Base-by-base conservation (phyloP, 2,888 invertebrate genomes). In the Meghimatium bilineatum region DNA sequence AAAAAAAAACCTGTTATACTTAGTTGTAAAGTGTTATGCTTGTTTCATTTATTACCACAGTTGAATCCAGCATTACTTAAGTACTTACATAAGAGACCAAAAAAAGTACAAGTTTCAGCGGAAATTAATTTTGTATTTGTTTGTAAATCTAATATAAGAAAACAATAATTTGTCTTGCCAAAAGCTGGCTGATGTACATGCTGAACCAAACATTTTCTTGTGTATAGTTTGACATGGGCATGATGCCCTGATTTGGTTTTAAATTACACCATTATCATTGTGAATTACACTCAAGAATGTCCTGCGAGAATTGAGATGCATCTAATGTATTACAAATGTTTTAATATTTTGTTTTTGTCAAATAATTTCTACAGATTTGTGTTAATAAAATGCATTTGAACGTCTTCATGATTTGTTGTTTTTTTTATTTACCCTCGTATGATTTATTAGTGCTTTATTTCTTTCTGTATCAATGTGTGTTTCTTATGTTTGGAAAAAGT, bases 331-430 rank as follows among this genome's bases (percentile, higher is more conserved):
- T n/a, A n/a, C 36, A 36, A 12, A 71, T 71, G 44, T 38, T 44
- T 44, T 36, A 44, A 26, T 26, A 34, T 8, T 69, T 29, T 63
- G 23, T 44, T 29, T 29, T 32, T 44, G 17, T 26, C 44, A 20
- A 71, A 75, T 52, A 29, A 75, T 52, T n/a, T 52, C 29, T 32
- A 75, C 29, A 66, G 32, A 52, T 75, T 74, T 74, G 52, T 52
- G 74, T 75, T 75, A 75, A 75, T 75, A 75, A 75, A 75, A 75
- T 75, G 74, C 74, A 75, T 75, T 71, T 75, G 32, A 52, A 52
- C 29, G 26, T 49, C 6, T 52, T 14, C 17, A 20, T 20, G 17
- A 23, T 23, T 23, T 56, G 3, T 56, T 56, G 56, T 12, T 56
- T 14, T 23, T 49, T 49, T 49, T 49, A 17, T 49, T 17, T 12